phyloP scores from a whole-genome alignment of 2,113 vertebrate genomes.

The Galemys pyrenaicus region DNA sequence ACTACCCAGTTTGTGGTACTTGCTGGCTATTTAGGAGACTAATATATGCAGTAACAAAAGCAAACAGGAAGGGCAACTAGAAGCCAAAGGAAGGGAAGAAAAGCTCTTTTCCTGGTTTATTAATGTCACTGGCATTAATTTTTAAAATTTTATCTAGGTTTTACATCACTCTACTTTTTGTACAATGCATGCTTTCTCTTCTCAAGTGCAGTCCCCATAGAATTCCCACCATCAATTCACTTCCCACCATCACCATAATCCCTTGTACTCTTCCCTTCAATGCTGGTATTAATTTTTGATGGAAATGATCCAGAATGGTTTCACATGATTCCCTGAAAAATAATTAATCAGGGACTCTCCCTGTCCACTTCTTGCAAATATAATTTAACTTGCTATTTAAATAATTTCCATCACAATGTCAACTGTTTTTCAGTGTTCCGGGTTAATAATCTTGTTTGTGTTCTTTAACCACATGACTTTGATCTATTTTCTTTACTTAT shows the following conservation, averaged over 20 bases:
- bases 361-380: constrained; percentile 11
- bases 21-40: not conserved
- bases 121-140: not conserved
- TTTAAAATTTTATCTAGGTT: not conserved
- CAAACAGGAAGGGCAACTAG: not conserved
- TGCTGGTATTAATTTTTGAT: not conserved
- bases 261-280: too few species aligned
- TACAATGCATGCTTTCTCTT: too few species aligned
- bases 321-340: not conserved
- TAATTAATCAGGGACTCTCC: not conserved
- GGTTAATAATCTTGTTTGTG: constrained; percentile 4
- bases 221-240: too few species aligned
- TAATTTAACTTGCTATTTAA: not conserved
- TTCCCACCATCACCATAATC: too few species aligned
- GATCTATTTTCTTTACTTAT: not conserved
- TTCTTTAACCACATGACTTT: constrained; percentile 19
- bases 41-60: not conserved
- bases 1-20: not conserved
- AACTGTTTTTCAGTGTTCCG: not conserved
- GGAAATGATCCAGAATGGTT: not conserved
- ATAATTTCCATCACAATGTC: not conserved
- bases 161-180: too few species aligned
- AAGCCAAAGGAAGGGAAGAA: not conserved
- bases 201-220: too few species aligned
- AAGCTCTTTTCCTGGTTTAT: not conserved